Percentiles rank a stretch among this genome's conserved stretches.
These are phyloP conservation scores for Prionace glauca DNA, from an alignment of 2,797 vertebrate species.

Conservation along the genomic window DNA sequence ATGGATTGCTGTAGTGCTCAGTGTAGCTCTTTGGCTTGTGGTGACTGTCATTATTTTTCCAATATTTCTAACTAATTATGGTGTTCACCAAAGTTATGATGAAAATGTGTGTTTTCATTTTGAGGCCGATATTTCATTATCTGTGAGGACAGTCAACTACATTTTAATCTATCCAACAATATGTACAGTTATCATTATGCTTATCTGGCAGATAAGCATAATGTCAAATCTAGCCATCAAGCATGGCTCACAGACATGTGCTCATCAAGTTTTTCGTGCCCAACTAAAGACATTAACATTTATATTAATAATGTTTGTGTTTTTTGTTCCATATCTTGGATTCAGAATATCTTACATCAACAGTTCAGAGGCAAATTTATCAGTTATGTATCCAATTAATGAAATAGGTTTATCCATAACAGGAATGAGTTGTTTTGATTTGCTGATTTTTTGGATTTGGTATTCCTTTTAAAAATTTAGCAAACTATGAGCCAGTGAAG, in stretches of 20 bases:
- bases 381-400: slow-evolving; percentile 44
- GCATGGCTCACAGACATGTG: slow-evolving; percentile 51
- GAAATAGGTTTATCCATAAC: background rate
- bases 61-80: slow-evolving; percentile 55
- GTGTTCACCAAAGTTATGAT: fast-evolving
- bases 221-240: slow-evolving; percentile 56
- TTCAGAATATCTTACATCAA: slow-evolving; percentile 71
- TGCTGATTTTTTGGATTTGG: slow-evolving; percentile 62
- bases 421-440: slow-evolving; percentile 79
- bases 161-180: slow-evolving; percentile 52
- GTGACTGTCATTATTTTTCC: slow-evolving; percentile 56
- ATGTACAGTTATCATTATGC: slow-evolving; percentile 50
- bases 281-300: slow-evolving; percentile 79
- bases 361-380: fast-evolving
- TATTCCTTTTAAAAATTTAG: background rate
- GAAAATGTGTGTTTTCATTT: slow-evolving; percentile 65
- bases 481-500: background rate
- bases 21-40: slow-evolving; percentile 61
- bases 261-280: slow-evolving; percentile 78
- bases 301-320: slow-evolving; percentile 71
- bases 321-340: slow-evolving; percentile 78
- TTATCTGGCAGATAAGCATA: slow-evolving; percentile 62
- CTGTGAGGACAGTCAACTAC: slow-evolving; percentile 61
- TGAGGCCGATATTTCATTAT: slow-evolving; percentile 44
- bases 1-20: slow-evolving; percentile 60